Evolutionary conservation across 2,797 vertebrate species (phyloP).

Genomic region (Bradypus variegatus): DNA sequence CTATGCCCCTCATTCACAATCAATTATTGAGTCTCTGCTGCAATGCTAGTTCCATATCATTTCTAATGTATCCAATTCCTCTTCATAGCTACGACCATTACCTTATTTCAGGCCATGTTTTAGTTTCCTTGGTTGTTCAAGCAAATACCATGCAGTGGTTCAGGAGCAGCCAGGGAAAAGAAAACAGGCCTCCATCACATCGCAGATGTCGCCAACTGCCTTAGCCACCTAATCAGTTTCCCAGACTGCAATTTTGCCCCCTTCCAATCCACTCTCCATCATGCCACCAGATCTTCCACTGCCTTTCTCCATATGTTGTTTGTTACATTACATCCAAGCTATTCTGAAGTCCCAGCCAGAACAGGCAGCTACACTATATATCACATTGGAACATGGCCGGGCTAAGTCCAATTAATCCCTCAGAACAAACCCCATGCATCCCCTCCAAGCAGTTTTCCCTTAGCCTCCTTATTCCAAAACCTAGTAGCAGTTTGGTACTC

Average conservation of each 20-base stretch:
- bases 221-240: background rate
- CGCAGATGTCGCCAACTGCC: background rate
- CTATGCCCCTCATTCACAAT: background rate
- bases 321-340: slow-evolving; percentile 6
- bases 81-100: background rate
- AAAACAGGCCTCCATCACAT: background rate
- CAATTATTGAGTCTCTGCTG: background rate
- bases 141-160: too few species aligned
- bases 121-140: too few species aligned
- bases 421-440: background rate
- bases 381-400: background rate
- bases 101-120: background rate
- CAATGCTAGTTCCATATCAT: background rate
- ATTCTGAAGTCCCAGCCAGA: slow-evolving; percentile 26
- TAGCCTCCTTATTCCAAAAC: background rate
- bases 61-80: background rate
- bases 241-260: background rate
- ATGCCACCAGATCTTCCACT: background rate
- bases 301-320: background rate
- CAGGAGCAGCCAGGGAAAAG: too few species aligned
- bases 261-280: background rate
- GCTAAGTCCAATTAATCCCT: slow-evolving; percentile 39
- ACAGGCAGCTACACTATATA: background rate
- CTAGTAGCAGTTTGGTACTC: background rate
- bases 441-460: background rate